Evolutionary conservation across 2,888 invertebrate genomes (phyloP).

Genomic region (Galeopsomyia nigrocyanea): DNA sequence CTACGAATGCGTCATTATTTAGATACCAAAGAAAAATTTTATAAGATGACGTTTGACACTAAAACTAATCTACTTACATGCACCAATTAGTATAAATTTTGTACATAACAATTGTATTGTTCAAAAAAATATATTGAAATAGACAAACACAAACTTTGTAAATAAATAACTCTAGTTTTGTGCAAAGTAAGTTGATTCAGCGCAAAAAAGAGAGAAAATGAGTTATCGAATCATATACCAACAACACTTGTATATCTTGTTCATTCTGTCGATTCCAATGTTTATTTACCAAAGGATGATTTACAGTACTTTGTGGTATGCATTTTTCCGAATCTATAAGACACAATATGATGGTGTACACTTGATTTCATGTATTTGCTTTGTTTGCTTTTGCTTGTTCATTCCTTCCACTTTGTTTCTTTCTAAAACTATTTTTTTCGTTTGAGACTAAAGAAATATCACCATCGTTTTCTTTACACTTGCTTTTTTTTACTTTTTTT

Average conservation of each 20-base stretch:
- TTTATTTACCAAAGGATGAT: constrained; percentile 65
- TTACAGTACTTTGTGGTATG: constrained; percentile 63
- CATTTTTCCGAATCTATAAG: constrained; percentile 57
- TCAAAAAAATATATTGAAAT: constrained; percentile 37
- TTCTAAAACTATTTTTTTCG: constrained; percentile 32
- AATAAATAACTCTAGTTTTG: constrained; percentile 28
- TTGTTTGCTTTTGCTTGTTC: constrained; percentile 50
- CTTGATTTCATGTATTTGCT: constrained; percentile 52
- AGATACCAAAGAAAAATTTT: constrained; percentile 54
- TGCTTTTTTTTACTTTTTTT: constrained; percentile 42
- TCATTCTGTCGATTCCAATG: constrained; percentile 58
- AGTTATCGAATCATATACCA: constrained; percentile 10
- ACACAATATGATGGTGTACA: constrained; percentile 53
- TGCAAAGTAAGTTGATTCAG: constrained; percentile 23
- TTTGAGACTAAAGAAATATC: constrained; percentile 43
- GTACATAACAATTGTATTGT: constrained; percentile 37
- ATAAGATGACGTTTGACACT: neutral
- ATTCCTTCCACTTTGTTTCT: constrained; percentile 23
- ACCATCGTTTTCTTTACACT: constrained; percentile 29
- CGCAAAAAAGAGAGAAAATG: constrained; percentile 16
- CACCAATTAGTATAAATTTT: constrained; percentile 29
- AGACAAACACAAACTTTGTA: constrained; percentile 31
- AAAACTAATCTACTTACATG: constrained; percentile 17
- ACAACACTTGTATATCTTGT: constrained; percentile 31
- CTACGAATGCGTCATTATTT: constrained; percentile 80